Evolutionary conservation across 2,888 invertebrate genomes (phyloP).

Genomic region (Miltochrista miniata): DNA sequence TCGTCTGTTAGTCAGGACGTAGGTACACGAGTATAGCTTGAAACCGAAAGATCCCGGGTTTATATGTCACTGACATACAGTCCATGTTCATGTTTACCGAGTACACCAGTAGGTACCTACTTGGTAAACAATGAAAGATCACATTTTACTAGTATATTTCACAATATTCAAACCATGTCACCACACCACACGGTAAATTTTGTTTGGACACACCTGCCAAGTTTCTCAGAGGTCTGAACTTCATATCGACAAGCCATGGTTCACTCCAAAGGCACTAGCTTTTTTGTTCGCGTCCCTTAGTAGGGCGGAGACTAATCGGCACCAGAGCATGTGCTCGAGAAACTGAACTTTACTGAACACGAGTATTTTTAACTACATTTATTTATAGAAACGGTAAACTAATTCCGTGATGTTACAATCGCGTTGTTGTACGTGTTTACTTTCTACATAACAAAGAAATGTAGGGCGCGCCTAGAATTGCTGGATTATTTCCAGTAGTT

Average conservation of each 20-base stretch:
- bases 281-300: background rate
- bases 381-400: slow-evolving; percentile 23
- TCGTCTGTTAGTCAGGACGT: too few species aligned
- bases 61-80: too few species aligned
- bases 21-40: too few species aligned
- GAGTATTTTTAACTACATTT: slow-evolving; percentile 42
- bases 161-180: background rate
- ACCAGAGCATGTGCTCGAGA: slow-evolving; percentile 29
- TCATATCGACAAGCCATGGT: slow-evolving; percentile 60
- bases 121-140: too few species aligned
- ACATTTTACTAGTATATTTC: too few species aligned
- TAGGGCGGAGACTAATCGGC: slow-evolving; percentile 8
- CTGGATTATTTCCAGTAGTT: too few species aligned
- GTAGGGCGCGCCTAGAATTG: too few species aligned
- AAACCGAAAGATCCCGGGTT: too few species aligned
- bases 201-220: slow-evolving; percentile 63
- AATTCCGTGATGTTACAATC: background rate
- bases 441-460: background rate
- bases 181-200: background rate
- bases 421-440: background rate
- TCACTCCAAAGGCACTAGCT: background rate
- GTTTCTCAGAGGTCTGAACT: slow-evolving; percentile 55
- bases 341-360: slow-evolving; percentile 32
- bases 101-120: too few species aligned
- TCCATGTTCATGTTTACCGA: too few species aligned